Conservation (phyloP, 2,113 vertebrate genomes). For the Bubo blakistoni region DNA sequence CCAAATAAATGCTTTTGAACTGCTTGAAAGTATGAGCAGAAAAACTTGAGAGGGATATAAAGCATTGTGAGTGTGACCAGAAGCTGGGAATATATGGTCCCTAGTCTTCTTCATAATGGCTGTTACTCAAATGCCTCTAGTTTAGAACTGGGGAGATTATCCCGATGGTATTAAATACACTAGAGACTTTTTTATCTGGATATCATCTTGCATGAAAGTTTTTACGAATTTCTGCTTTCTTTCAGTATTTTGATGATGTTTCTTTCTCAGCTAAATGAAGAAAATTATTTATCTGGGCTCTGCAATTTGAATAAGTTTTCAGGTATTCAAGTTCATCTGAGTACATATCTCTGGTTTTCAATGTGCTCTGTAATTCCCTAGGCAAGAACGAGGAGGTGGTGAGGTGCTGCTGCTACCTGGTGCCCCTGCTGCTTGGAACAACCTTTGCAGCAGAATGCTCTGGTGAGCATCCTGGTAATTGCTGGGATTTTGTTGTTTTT, state of each 20-base stretch:
- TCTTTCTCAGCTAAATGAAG: neutral
- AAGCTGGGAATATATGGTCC: neutral
- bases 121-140: neutral
- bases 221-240: neutral
- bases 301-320: neutral
- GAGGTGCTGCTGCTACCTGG: neutral
- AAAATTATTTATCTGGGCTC: neutral
- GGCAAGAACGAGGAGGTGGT: neutral
- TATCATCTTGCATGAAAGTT: neutral
- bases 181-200: neutral
- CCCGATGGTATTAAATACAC: neutral
- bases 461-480: neutral
- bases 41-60: neutral
- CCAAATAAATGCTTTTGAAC: neutral
- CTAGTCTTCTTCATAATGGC: neutral
- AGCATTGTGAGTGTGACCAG: neutral
- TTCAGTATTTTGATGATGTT: neutral
- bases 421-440: neutral
- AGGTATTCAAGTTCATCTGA: neutral
- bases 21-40: neutral
- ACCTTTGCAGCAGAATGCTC: neutral
- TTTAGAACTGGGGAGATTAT: neutral
- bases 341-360: neutral
- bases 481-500: neutral
- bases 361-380: neutral